A percentile compares a stretch with the other conserved stretches of the same genome.
Conservation (phyloP, 2,888 invertebrate genomes). For the Perdita meconis region DNA sequence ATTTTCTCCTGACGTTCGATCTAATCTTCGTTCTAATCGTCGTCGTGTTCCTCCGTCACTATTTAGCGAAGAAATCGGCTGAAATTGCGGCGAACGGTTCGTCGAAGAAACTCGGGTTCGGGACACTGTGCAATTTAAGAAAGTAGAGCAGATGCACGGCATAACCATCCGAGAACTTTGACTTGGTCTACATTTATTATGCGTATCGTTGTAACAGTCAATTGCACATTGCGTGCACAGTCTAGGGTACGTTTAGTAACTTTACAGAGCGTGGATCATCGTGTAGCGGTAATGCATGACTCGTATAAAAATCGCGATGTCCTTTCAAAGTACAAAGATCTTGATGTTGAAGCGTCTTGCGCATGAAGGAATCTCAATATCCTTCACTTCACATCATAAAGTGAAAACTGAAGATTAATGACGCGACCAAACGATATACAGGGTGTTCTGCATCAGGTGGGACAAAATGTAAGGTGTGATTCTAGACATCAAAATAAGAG, state of each 20-base stretch:
- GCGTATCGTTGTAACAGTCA: constrained; percentile 21
- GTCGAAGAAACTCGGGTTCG: background rate
- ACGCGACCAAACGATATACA: too few species aligned
- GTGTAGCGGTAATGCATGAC: background rate
- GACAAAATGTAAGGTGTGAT: too few species aligned
- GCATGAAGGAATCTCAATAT: background rate
- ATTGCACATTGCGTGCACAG: constrained; percentile 23
- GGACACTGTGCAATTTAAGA: background rate
- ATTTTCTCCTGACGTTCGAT: background rate
- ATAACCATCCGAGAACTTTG: background rate
- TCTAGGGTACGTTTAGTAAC: background rate
- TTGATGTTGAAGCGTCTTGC: background rate
- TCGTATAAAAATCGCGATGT: constrained; percentile 17
- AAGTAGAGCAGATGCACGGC: background rate
- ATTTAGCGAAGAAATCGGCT: background rate
- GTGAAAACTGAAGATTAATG: too few species aligned
- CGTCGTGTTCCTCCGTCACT: background rate
- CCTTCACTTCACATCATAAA: background rate
- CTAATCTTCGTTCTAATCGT: background rate
- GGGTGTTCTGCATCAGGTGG: too few species aligned
- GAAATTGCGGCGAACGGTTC: background rate
- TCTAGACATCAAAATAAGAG: too few species aligned
- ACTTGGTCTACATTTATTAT: constrained; percentile 21
- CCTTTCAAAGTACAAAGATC: constrained; percentile 4
- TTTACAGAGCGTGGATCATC: background rate